phyloP scores from a whole-genome alignment of 2,888 invertebrate species.

The Amiota mariae region DNA sequence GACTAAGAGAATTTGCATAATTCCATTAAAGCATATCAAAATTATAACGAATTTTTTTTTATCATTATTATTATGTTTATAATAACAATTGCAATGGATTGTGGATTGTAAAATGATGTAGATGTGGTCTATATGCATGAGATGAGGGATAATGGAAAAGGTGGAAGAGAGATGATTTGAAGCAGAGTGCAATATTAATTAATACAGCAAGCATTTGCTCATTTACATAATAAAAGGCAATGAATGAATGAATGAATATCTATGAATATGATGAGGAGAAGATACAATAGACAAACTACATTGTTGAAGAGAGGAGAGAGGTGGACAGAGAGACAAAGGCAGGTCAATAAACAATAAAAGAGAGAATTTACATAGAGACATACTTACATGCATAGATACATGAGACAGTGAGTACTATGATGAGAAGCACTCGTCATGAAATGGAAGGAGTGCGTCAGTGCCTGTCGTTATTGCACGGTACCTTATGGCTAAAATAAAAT shows the following conservation, averaged over 20 bases:
- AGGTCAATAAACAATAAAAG: not conserved
- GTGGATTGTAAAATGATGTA: not conserved
- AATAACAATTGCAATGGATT: conserved; percentile 9
- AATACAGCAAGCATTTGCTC: not conserved
- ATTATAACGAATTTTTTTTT: not conserved
- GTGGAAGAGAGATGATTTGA: not conserved
- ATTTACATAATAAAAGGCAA: conserved; percentile 16
- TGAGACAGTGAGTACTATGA: too few relatives aligned
- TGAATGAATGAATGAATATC: not conserved
- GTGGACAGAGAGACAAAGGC: not conserved
- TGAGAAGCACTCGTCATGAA: too few relatives aligned
- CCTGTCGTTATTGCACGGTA: too few relatives aligned
- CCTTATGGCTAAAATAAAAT: too few relatives aligned
- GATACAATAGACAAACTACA: not conserved
- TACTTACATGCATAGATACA: too few relatives aligned
- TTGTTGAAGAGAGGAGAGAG: not conserved
- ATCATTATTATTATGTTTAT: conserved; percentile 11
- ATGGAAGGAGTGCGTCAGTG: too few relatives aligned
- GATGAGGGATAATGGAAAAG: not conserved
- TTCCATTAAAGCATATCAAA: conserved; percentile 18
- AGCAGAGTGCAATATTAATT: conserved; percentile 12
- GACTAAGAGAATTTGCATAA: conserved; percentile 24
- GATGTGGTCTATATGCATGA: not conserved
- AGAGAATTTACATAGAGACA: too few relatives aligned
- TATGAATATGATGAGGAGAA: not conserved